Base-by-base conservation (phyloP, 2,113 vertebrate genomes). In the Leptobrachium leishanense region DNA sequence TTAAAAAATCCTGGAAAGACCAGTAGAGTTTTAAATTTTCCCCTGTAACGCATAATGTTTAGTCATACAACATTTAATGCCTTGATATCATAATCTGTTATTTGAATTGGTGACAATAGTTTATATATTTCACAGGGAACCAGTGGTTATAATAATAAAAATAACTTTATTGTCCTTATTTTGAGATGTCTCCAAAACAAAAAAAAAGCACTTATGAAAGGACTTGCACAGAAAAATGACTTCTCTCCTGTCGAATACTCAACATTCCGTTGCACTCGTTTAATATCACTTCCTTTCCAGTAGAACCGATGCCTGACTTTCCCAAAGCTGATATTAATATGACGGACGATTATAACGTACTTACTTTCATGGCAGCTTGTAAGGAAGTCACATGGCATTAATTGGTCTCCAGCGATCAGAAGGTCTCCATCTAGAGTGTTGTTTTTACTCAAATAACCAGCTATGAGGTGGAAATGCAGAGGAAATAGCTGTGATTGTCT, bases 271-370 rank as follows among this genome's bases (percentile, higher is more conserved):
- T 89, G 88, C 74, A 88, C 93, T 96, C 94, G 91, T 90, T 94
- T 53, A 92, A 93, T 90, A 87, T 93, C 85, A 87, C 90, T 93
- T 92, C 89, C 92, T 92, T 95, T 95, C 95, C 95, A 82, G 77
- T 1, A 90, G 95, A 94, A 90, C 90, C 72, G 70, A 90, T 88
- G 92, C 88, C 87, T 91, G 89, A 91, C 93, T 96, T 97, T 96
- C 96, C 95, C 95, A 97, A 96, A 97, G 95, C 88, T 43, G 92
- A 95, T 97, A 98, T 99, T 99, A 99, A 98, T 98, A 98, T 97
- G 95, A 89, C 94, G 96, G 95, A 87, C 95, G 94, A 97, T 99
- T 99, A 96, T 98, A 94, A 96, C 93, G 93, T 90, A 95, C 95
- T 96, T 96, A 95, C 96, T 97, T 98, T 97, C 95, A 95, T 96